These are phyloP conservation scores for Amiota mariae DNA, from an alignment of 2,888 invertebrate species.

Conservation along the genomic window DNA sequence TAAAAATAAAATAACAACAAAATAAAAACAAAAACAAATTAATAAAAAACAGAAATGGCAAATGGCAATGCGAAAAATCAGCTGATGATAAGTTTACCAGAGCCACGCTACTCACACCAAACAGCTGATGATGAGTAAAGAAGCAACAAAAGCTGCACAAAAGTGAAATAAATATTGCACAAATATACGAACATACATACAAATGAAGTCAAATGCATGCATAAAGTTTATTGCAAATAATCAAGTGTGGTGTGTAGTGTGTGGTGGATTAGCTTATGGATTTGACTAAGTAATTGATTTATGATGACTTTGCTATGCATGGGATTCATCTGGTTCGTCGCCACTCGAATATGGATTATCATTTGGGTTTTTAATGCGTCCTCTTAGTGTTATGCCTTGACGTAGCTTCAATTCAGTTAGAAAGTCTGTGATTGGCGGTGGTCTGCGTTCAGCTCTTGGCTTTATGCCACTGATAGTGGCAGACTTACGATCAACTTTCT, in stretches of 20 bases:
- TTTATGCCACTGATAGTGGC: constrained; percentile 63
- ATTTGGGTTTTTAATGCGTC: constrained; percentile 55
- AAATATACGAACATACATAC: too few species aligned
- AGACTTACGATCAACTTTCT: constrained; percentile 65
- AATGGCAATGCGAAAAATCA: not conserved
- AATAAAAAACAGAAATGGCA: not conserved
- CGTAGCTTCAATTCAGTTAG: constrained; percentile 59
- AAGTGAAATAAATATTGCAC: too few species aligned
- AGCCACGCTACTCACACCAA: too few species aligned
- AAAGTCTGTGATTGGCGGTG: constrained; percentile 57
- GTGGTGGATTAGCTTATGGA: too few species aligned
- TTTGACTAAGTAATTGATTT: too few species aligned
- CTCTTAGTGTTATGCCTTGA: constrained; percentile 53
- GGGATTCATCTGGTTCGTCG: constrained; percentile 54
- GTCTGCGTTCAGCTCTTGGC: constrained; percentile 55
- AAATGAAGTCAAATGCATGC: too few species aligned
- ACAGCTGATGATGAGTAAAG: too few species aligned
- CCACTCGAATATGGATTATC: constrained; percentile 58
- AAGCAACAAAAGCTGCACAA: too few species aligned
- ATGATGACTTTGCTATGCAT: constrained; percentile 41
- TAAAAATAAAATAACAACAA: constrained; percentile 2
- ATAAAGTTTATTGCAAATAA: too few species aligned
- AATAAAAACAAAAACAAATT: not conserved
- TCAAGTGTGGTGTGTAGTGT: too few species aligned
- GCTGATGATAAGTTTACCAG: not conserved